Percentiles rank a stretch among this genome's conserved stretches.
phyloP scores from a whole-genome alignment of 2,797 vertebrate species.

The Phrynocephalus vlangalii region DNA sequence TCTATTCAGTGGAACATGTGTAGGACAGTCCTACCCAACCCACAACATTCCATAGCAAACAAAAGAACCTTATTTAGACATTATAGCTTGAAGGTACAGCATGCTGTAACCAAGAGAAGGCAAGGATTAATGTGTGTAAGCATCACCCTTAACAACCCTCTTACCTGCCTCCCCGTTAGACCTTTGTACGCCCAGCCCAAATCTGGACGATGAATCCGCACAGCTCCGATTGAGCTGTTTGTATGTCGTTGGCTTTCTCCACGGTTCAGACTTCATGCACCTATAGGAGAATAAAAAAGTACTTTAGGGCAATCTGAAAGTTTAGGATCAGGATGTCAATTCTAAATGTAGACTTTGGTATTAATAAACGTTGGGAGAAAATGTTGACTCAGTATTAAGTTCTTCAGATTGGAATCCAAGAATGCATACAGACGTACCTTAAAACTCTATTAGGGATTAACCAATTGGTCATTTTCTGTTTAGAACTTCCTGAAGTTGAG shows the following conservation, averaged over 20 bases:
- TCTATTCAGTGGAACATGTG: background rate
- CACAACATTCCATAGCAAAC: background rate
- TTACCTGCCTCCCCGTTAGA: too few species aligned
- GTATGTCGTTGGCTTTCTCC: too few species aligned
- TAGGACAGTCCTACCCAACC: background rate
- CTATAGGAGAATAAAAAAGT: background rate
- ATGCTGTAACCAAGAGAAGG: too few species aligned
- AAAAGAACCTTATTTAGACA: too few species aligned
- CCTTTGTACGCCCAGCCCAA: too few species aligned
- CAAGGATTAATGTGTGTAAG: too few species aligned
- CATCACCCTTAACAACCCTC: too few species aligned
- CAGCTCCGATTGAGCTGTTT: too few species aligned
- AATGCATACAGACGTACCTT: slow-evolving; percentile 8
- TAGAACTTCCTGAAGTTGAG: too few species aligned
- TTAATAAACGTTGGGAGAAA: slow-evolving; percentile 28
- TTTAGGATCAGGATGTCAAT: background rate
- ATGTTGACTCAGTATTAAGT: slow-evolving; percentile 62
- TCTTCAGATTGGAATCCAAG: background rate
- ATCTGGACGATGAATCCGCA: too few species aligned
- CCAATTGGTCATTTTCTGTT: background rate
- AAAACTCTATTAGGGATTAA: background rate
- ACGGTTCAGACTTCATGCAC: too few species aligned
- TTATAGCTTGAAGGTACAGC: too few species aligned
- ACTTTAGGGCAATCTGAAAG: background rate
- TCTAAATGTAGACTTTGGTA: slow-evolving; percentile 35